Base-by-base conservation (phyloP, 2,797 vertebrate genomes). In the Galagoides demidoff region DNA sequence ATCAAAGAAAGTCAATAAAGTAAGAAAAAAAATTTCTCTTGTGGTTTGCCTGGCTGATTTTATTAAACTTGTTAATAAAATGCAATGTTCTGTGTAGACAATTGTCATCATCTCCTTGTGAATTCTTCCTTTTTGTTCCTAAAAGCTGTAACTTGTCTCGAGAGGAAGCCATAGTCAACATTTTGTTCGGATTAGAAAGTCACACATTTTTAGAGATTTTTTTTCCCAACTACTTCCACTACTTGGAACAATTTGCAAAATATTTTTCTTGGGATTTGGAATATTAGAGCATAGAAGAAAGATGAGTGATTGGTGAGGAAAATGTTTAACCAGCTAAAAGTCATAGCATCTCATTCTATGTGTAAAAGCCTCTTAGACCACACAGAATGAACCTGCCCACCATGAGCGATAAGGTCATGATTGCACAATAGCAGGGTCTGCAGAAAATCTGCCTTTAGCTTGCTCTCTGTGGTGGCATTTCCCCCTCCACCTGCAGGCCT, bases 41-140 rank as follows among this genome's bases (percentile, higher is more conserved):
- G 73, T 92, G 76, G 3, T 88, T 93, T 95, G 29, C 22, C 57
- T 79, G 37, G 52, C 25, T 76, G 70, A 52, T 88, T 85, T 79
- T 64, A 29, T 78, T 95, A 63, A 95, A 95, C 23, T 85, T 87
- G 49, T 57, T 93, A 92, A 94, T 79, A 87, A 85, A 94, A 85
- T 70, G 9, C 39, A 85, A 55, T 68, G 31, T 63, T 94, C 10
- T 4, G 2, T 91, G 10, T 71, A 57, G 74, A 78, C 90, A n/a
- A 77, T 71, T 95, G 85, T 82, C 55, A 83, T 64, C 19, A 43
- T 92, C 64, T 83, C 64, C 92, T 91, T 17, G 37, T 84, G 76
- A 89, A 66, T 84, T 52, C 5, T 82, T 87, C 37, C 73, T 85
- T 89, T 89, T 71, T 71, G 39, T 66, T 70, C 23, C 70, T 71